A percentile compares a stretch with the other conserved stretches of the same genome.
phyloP scores from a whole-genome alignment of 2,113 vertebrate genomes.

The human region GRCh38 chr1:86891501-86892000 shows the following conservation, averaged over 20 bases:
- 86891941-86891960: too few relatives aligned
- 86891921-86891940: not conserved
- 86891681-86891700: conserved; percentile 32
- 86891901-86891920: not conserved
- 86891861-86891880: not conserved
- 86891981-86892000: too few relatives aligned
- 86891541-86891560: not conserved
- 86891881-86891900: not conserved
- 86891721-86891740: not conserved
- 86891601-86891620: not conserved
- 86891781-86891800: not conserved
- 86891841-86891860: not conserved
- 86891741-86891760: not conserved
- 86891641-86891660: not conserved
- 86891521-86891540: conserved; percentile 1
- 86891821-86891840: not conserved
- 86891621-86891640: conserved; percentile 31
- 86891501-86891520: not conserved
- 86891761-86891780: not conserved
- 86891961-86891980: too few relatives aligned
- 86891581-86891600: not conserved
- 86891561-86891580: conserved; percentile 4
- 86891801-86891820: not conserved
- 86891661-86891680: not conserved
- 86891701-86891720: not conserved